phyloP scores from a whole-genome alignment of 2,797 vertebrate genomes.

The Phoebastria nigripes region DNA sequence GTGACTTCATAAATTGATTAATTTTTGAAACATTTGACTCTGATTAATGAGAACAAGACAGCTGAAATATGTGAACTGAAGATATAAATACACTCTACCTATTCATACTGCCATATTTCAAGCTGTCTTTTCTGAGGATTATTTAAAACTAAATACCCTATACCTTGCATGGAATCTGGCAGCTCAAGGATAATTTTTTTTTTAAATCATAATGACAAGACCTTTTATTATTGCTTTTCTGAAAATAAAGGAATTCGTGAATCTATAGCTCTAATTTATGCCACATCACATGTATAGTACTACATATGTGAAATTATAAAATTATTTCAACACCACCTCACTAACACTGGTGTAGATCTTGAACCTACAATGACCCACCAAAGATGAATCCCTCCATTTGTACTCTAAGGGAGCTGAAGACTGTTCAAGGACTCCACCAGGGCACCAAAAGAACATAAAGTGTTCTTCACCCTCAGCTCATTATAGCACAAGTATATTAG shows the following conservation, averaged over 20 bases:
- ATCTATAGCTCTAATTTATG: not conserved
- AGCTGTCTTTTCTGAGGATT: not conserved
- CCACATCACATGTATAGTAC: not conserved
- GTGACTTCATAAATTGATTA: not conserved
- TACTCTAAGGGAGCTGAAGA: not conserved
- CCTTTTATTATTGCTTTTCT: not conserved
- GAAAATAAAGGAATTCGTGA: not conserved
- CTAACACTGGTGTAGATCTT: not conserved
- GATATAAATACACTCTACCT: not conserved
- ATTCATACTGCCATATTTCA: not conserved
- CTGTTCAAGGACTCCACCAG: accelerated
- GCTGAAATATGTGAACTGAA: not conserved
- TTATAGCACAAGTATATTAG: not conserved
- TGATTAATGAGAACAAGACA: conserved; percentile 26
- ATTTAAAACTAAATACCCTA: not conserved
- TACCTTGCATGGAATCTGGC: not conserved
- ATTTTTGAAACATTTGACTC: not conserved
- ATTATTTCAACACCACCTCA: not conserved
- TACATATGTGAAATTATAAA: not conserved
- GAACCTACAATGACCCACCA: not conserved
- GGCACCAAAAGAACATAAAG: not conserved
- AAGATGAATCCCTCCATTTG: not conserved
- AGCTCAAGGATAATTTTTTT: not conserved
- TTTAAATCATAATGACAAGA: not conserved
- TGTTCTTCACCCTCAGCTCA: not conserved